Percentiles rank a stretch among this genome's conserved stretches.
Conservation (phyloP, 2,113 vertebrate species). For the Rhynchomys soricoides region DNA sequence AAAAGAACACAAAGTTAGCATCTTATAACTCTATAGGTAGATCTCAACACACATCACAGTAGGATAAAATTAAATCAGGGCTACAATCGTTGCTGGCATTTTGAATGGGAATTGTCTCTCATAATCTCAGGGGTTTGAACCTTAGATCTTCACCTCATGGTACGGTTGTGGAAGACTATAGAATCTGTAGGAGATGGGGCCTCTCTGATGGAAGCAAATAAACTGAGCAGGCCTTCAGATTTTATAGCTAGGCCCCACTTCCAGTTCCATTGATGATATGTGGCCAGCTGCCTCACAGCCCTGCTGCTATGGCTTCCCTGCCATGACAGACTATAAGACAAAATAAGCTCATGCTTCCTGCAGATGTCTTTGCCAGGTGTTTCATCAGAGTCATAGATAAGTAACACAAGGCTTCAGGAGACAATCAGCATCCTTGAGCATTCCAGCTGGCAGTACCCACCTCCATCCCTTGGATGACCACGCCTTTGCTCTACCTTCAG, state of each 20-base stretch:
- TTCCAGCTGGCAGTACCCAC: not conserved
- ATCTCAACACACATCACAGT: not conserved
- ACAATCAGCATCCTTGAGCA: not conserved
- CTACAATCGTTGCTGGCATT: not conserved
- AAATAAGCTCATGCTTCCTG: not conserved
- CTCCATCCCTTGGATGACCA: not conserved
- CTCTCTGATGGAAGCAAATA: not conserved
- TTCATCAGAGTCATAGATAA: not conserved
- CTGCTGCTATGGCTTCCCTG: not conserved
- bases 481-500: not conserved
- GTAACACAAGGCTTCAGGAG: not conserved
- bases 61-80: not conserved
- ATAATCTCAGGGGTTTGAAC: not conserved
- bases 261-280: not conserved
- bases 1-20: not conserved
- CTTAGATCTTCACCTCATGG: not conserved
- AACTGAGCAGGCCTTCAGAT: not conserved
- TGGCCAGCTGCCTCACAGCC: not conserved
- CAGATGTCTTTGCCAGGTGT: not conserved
- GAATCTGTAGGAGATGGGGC: not conserved
- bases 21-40: not conserved
- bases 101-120: not conserved
- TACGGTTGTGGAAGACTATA: not conserved
- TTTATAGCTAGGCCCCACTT: not conserved
- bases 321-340: not conserved